Percentiles rank a stretch among this genome's conserved stretches.
Evolutionary conservation across 2,888 invertebrate species (phyloP).

Genomic region (Pandemis cinnamomeana): DNA sequence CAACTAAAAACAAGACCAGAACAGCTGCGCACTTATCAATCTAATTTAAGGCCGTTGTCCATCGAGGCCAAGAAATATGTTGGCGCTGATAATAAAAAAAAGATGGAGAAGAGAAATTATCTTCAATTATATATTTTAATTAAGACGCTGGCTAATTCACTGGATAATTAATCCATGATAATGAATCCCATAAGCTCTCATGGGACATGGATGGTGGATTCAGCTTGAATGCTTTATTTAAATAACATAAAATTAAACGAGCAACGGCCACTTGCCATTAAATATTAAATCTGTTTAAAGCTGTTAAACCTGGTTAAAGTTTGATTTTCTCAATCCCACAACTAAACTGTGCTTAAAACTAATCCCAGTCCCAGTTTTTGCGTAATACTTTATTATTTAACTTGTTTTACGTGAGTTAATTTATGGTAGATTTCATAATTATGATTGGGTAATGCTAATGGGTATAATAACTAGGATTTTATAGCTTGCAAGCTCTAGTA

Average conservation of each 20-base stretch:
- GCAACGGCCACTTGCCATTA: no score
- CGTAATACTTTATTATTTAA: no score
- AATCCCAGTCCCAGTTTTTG: no score
- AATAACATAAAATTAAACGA: not conserved
- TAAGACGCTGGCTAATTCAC: not conserved
- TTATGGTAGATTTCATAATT: no score
- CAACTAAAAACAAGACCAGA: conserved; percentile 13
- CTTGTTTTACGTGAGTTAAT: no score
- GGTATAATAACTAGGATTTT: no score
- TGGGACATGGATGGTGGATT: not conserved
- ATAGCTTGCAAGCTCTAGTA: no score
- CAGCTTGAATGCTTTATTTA: not conserved
- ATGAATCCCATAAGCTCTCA: not conserved
- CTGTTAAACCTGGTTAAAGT: no score
- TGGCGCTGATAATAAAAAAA: not conserved
- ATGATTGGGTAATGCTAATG: no score
- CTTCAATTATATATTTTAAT: not conserved
- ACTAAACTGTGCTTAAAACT: no score
- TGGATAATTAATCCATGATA: not conserved
- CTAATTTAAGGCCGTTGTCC: conserved; percentile 24
- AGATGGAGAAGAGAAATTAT: not conserved
- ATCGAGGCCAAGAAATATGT: not conserved
- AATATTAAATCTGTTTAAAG: no score
- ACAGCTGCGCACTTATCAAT: conserved; percentile 13
- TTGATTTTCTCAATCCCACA: no score